phyloP scores from a whole-genome alignment of 2,797 vertebrate species.

The Clarias fuscus region DNA sequence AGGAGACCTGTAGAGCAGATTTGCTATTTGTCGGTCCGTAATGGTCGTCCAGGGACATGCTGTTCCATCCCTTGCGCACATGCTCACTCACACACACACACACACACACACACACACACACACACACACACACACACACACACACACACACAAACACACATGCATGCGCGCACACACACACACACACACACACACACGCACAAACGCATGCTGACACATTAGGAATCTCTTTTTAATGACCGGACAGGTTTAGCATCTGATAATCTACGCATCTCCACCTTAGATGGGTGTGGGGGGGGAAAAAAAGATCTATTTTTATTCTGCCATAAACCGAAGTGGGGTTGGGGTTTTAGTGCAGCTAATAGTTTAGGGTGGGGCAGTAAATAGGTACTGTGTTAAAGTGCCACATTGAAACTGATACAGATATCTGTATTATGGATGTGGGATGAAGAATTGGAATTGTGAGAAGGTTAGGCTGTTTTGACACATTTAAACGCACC shows the following conservation, averaged over 20 bases:
- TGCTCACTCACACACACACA: constrained; percentile 21
- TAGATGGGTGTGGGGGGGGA: not conserved
- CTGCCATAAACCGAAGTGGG: constrained; percentile 1
- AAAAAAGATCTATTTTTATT: constrained; percentile 36
- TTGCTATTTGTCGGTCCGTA: constrained; percentile 28
- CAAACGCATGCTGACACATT: constrained; percentile 37
- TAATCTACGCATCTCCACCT: constrained; percentile 40
- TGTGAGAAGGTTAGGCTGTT: constrained; percentile 51
- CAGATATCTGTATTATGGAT: constrained; percentile 39
- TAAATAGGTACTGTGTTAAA: constrained; percentile 36
- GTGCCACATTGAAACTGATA: constrained; percentile 26
- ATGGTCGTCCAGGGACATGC: constrained; percentile 48
- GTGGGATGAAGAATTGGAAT: constrained; percentile 37
- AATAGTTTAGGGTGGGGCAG: constrained; percentile 18
- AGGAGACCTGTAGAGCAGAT: constrained; percentile 11
- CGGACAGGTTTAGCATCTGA: constrained; percentile 45
- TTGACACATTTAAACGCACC: constrained; percentile 53
- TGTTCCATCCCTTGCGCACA: constrained; percentile 10
- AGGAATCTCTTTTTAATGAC: constrained; percentile 46
- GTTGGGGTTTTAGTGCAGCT: constrained; percentile 23
- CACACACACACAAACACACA: constrained; percentile 24
- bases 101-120: constrained; percentile 28
- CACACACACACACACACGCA: constrained; percentile 21
- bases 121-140: constrained; percentile 21
- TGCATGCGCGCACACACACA: constrained; percentile 2